Percentiles rank a stretch among this genome's conserved stretches.
phyloP scores from a whole-genome alignment of 2,113 vertebrate genomes.

The Oryzias javanicus region DNA sequence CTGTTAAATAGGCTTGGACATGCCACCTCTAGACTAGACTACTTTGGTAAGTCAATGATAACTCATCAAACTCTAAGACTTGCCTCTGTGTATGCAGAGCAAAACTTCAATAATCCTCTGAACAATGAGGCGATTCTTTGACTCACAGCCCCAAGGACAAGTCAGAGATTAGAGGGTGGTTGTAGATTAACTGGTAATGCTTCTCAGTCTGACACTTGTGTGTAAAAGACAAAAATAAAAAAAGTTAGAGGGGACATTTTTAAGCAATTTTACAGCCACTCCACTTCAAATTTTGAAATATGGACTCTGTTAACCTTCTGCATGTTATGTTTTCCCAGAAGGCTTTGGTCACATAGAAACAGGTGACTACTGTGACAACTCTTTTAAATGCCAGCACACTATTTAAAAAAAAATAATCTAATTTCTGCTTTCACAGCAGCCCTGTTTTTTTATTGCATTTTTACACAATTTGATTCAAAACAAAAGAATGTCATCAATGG shows the following conservation, averaged over 20 bases:
- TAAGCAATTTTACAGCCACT: no score
- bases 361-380: no score
- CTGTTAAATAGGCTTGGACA: not conserved
- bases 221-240: slow-evolving; percentile 8
- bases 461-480: no score
- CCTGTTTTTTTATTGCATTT: no score
- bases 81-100: slow-evolving; percentile 21
- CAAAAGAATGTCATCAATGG: no score
- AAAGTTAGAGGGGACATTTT: no score
- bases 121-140: slow-evolving; percentile 68
- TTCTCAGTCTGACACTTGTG: slow-evolving; percentile 11
- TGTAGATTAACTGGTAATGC: slow-evolving; percentile 43
- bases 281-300: no score
- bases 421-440: not conserved
- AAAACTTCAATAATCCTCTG: slow-evolving; percentile 54
- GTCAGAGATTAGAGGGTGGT: slow-evolving; percentile 53
- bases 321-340: no score
- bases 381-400: no score
- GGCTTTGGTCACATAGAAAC: no score
- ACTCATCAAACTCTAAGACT: not conserved
- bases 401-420: not conserved
- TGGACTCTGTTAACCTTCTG: no score
- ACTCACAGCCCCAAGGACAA: slow-evolving; percentile 32
- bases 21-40: not conserved
- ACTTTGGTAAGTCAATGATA: slow-evolving; percentile 1